phyloP scores from a whole-genome alignment of 2,797 vertebrate genomes.

The Dallia pectoralis region DNA sequence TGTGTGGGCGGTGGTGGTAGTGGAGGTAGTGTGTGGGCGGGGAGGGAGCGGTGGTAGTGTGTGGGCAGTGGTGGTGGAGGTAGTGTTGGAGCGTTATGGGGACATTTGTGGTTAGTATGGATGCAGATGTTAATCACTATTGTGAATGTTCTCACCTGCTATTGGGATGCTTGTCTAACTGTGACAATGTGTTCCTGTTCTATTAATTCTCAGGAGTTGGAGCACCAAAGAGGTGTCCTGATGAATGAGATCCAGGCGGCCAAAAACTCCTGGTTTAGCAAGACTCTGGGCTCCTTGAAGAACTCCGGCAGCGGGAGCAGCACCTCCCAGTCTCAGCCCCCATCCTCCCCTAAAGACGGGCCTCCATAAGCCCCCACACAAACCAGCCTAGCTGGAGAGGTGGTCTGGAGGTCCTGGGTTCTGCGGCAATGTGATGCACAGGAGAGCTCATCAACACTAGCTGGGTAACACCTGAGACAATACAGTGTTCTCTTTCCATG shows the following conservation, averaged over 20 bases:
- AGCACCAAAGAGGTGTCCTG: slow-evolving; percentile 94
- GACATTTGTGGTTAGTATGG: too few relatives aligned
- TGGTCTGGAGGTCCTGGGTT: background rate
- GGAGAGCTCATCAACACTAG: slow-evolving; percentile 54
- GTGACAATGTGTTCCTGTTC: background rate
- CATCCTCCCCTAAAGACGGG: slow-evolving; percentile 85
- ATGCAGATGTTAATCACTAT: background rate
- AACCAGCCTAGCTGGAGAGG: slow-evolving; percentile 3
- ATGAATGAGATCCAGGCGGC: slow-evolving; percentile 98
- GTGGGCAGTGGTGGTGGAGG: too few relatives aligned
- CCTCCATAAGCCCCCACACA: slow-evolving; percentile 72
- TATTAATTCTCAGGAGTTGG: slow-evolving; percentile 82
- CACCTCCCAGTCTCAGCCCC: slow-evolving; percentile 60
- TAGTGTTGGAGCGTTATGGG: too few relatives aligned
- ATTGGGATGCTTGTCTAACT: background rate
- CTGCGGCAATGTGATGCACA: background rate
- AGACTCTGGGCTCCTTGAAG: slow-evolving; percentile 98
- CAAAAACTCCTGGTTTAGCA: slow-evolving; percentile 99
- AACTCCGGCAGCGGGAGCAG: slow-evolving; percentile 80
- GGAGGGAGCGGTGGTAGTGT: too few relatives aligned
- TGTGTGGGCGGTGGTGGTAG: too few relatives aligned
- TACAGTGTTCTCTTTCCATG: slow-evolving; percentile 69
- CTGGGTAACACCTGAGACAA: slow-evolving; percentile 44
- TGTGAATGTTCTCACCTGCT: background rate
- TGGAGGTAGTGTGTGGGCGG: too few relatives aligned